Evolutionary conservation across 2,797 vertebrate genomes (phyloP), one percentile per base, ranked within the genome.

Genomic region (Pelochelys cantorii): DNA sequence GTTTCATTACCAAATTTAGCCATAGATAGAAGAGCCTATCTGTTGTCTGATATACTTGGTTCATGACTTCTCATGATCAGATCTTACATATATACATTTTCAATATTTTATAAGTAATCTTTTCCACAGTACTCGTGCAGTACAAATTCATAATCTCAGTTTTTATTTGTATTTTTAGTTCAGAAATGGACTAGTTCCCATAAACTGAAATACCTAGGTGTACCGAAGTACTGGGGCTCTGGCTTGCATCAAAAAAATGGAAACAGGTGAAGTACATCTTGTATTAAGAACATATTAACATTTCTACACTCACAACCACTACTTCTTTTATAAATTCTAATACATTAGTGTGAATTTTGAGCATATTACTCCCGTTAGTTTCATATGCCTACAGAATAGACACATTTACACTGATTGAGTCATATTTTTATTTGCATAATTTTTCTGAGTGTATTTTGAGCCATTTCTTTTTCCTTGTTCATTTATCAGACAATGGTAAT

Each of bases 171-270:
- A 80, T 95, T 98, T 98, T 92, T 96, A 99, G 99, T 99, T 98
- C 98, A 98, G 94, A 98, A 97, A 89, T 99, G 99, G 99, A 98
- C 98, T 95, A 98, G 97, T 90, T 97, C 99, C n/a, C 98, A 96
- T 96, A 99, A 99, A 93, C 81, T 99, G 95, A 99, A 99, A 90
- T 98, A 98, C 94, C 96, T 99, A 95, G 99, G 99, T 85, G 99
- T 99, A 85, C 99, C 99, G 68, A 98, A 98, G 96, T 99, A 99
- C 62, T 99, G 99, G 99, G 99, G 99, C 80, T 99, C 99, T 90
- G 99, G 99, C 86, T 98, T 99, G 85, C 99, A 99, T 85, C 98
- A 98, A 93, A 99, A 97, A 97, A 98, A 97, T 88, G 99, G 98
- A 71, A 99, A 98, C 88, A 99, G 98, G 99, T 98, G 97, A 98